These are phyloP conservation scores for Sus cebifrons DNA, from an alignment of 2,797 vertebrate genomes.

Conservation along the genomic window DNA sequence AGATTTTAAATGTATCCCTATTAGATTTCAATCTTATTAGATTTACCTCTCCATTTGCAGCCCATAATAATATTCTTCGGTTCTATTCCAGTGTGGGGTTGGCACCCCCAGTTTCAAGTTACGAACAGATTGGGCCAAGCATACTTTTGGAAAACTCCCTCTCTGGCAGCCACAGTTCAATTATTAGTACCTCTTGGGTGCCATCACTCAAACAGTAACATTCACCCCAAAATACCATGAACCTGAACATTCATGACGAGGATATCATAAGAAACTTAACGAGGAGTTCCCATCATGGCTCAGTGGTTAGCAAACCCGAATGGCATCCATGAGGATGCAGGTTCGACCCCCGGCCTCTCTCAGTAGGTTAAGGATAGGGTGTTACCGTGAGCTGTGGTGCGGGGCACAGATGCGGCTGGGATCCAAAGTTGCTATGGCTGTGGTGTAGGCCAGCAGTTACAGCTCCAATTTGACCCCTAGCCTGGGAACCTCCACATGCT, in stretches of 20 bases:
- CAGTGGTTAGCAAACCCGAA: too few species aligned
- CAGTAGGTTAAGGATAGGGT: too few species aligned
- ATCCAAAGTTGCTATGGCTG: too few species aligned
- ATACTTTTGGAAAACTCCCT: conserved; percentile 39
- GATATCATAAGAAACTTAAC: conserved; percentile 11
- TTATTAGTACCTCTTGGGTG: background rate
- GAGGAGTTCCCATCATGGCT: background rate
- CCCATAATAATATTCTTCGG: conserved; percentile 42
- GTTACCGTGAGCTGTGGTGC: too few species aligned
- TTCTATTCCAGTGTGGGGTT: background rate
- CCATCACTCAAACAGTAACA: conserved; percentile 57
- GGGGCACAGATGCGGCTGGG: too few species aligned
- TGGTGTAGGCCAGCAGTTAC: too few species aligned
- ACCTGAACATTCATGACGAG: conserved; percentile 30
- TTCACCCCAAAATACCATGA: conserved; percentile 23
- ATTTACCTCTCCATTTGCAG: conserved; percentile 60
- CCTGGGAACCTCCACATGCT: too few species aligned
- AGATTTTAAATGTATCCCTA: conserved; percentile 58
- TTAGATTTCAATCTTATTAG: conserved; percentile 53
- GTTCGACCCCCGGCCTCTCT: too few species aligned
- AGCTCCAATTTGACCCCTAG: too few species aligned
- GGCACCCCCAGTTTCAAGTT: background rate
- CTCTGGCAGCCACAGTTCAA: conserved; percentile 14
- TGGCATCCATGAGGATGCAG: too few species aligned
- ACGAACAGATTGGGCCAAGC: conserved; percentile 9